Conservation (phyloP, 2,888 invertebrate species). For the Orchesellides sinensis region DNA sequence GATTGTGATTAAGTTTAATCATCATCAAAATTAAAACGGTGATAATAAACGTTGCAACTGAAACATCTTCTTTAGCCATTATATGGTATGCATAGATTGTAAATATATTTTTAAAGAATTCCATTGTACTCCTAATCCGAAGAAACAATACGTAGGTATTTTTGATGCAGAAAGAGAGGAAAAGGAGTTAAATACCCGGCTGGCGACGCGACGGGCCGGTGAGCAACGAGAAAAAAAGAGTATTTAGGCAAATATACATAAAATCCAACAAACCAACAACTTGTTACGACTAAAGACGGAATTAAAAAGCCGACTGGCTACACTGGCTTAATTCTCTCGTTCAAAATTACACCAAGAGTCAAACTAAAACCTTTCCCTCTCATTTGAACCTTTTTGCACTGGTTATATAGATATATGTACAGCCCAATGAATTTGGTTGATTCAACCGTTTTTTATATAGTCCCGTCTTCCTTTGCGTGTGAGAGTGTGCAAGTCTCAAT, state of each 20-base stretch:
- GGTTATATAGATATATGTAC: not conserved
- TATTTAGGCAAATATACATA: conserved; percentile 8
- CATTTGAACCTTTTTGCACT: not conserved
- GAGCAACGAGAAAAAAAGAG: conserved; percentile 10
- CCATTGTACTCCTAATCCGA: not conserved
- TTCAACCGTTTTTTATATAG: conserved; percentile 1
- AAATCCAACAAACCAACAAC: not conserved
- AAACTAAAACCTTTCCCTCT: not conserved
- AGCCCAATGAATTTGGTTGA: conserved; percentile 13
- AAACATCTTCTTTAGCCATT: not conserved
- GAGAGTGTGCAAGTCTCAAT: conserved; percentile 28
- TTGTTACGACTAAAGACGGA: not conserved
- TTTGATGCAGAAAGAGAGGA: not conserved
- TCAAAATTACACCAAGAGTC: not conserved
- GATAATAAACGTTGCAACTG: conserved; percentile 3
- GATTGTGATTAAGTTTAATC: conserved; percentile 11
- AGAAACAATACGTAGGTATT: not conserved
- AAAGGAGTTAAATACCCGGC: conserved; percentile 55
- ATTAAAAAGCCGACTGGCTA: conserved; percentile 4
- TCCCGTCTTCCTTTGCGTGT: conserved; percentile 7
- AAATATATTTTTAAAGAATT: no score
- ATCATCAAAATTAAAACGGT: not conserved
- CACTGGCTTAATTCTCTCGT: not conserved
- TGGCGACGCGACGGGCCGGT: conserved; percentile 48
- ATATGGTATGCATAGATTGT: no score